phyloP scores from a whole-genome alignment of 1,140 invertebrate genomes.

The Cyclina sinensis region DNA sequence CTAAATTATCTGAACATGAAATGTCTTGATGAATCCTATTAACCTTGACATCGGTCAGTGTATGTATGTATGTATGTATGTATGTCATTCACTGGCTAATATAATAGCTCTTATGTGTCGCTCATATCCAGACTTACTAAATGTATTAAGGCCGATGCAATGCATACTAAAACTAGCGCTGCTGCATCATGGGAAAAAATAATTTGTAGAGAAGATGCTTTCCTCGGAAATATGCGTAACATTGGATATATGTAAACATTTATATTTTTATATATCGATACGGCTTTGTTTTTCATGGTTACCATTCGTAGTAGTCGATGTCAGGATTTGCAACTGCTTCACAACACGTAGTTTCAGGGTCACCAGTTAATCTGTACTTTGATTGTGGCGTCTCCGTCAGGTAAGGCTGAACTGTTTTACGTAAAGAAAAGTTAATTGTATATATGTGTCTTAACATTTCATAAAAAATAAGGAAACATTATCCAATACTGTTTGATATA shows the following conservation, averaged over 20 bases:
- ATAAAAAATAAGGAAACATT: not conserved
- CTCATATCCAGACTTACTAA: no score
- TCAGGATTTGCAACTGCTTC: not conserved
- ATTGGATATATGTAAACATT: no score
- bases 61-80: not conserved
- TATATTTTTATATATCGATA: no score
- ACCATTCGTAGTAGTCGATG: conserved; percentile 32
- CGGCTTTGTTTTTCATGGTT: no score
- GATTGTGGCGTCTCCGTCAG: conserved; percentile 5
- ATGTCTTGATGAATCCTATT: not conserved
- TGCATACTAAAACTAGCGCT: no score
- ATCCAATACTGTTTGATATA: no score
- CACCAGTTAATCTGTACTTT: not conserved
- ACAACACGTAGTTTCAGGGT: not conserved
- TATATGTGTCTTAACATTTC: not conserved
- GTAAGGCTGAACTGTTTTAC: not conserved
- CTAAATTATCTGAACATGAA: not conserved
- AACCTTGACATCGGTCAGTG: not conserved
- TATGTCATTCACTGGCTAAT: not conserved
- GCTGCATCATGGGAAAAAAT: no score
- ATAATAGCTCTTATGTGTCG: no score
- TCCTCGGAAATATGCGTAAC: no score
- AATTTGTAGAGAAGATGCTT: no score
- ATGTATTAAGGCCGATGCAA: no score
- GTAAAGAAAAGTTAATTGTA: not conserved